Conservation (phyloP, 1,140 invertebrate genomes). For the Halyomorpha halys region DNA sequence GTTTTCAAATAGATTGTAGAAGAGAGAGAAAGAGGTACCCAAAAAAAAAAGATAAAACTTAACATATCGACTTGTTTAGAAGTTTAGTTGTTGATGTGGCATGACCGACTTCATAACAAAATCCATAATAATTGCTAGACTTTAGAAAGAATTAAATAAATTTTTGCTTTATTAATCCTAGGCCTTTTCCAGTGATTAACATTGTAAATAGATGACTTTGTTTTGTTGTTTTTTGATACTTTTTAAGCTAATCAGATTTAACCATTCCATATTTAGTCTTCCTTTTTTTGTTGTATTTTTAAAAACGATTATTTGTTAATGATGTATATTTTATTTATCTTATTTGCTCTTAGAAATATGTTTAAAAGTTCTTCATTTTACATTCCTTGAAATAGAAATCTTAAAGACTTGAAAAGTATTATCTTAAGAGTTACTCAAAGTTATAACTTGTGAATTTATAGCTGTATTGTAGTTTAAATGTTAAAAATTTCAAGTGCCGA, state of each 20-base stretch:
- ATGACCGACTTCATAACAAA: conserved; percentile 14
- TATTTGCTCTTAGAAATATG: too few relatives aligned
- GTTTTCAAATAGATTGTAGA: conserved; percentile 6
- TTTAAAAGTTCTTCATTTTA: background rate
- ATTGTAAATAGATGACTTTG: too few relatives aligned
- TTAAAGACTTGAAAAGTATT: conserved; percentile 10
- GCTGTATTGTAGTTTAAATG: background rate
- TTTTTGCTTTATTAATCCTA: conserved; percentile 11
- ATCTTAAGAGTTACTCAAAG: background rate
- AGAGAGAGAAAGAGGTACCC: conserved; percentile 3
- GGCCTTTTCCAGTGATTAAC: background rate
- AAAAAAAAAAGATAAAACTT: background rate
- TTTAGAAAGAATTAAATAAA: conserved; percentile 1
- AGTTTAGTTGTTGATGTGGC: conserved; percentile 15
- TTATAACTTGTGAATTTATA: too few relatives aligned
- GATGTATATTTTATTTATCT: too few relatives aligned
- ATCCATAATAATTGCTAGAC: conserved; percentile 8
- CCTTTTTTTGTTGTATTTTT: too few relatives aligned
- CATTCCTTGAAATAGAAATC: conserved; percentile 11
- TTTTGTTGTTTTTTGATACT: too few relatives aligned
- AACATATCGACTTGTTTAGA: conserved; percentile 13
- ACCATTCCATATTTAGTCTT: too few relatives aligned
- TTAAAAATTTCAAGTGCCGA: conserved; percentile 12
- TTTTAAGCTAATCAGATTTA: too few relatives aligned
- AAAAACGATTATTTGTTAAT: too few relatives aligned